Evolutionary conservation across 2,113 vertebrate species (phyloP), one percentile per base, ranked within the genome.

Genomic region (Anolis carolinensis): DNA sequence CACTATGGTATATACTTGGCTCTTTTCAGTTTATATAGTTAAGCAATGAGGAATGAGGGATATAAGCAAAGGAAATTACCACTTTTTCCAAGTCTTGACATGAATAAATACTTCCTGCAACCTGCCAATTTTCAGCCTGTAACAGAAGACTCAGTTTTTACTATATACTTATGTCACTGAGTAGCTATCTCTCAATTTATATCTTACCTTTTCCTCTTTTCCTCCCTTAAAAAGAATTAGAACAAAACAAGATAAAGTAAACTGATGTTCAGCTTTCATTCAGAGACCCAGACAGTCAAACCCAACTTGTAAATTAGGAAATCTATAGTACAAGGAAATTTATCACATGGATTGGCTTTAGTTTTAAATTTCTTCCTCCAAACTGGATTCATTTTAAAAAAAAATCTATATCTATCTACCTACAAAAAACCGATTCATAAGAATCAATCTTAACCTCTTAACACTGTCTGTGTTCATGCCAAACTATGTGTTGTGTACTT

Each of bases 401-500:
- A 25, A 4, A 34, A 2, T 30, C 5, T 44, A 2, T 44, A 2
- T 44, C 39, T 44, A 44, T 44, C 39, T 44, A 44, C 2, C 39
- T 44, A 36, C 16, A 9, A 87, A 62, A 25, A 4, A 34, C 5
- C 30, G 14, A 21, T 50, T 74, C 36, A 30, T 70, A 44, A 62
- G 77, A 71, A 27, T 48, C 5, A 70, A 67, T 76, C 72, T 23
- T 71, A 83, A 86, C 52, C 86, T 88, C 80, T 73, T 50, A 74
- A 76, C 84, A 83, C 63, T 63, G 39, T 23, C 65, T 85, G 52
- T 73, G 65, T 10, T 70, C 10, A 20, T 36, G 94, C 52, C 70
- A 76, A 79, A 30, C 76, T 74, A 32, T 34, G 32, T 71, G 78
- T 92, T 73, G 65, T 83, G 76, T 90, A 82, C 55, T 74, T 84